Evolutionary conservation across 2,797 vertebrate species (phyloP).

Genomic region (Aulostomus chinensis): DNA sequence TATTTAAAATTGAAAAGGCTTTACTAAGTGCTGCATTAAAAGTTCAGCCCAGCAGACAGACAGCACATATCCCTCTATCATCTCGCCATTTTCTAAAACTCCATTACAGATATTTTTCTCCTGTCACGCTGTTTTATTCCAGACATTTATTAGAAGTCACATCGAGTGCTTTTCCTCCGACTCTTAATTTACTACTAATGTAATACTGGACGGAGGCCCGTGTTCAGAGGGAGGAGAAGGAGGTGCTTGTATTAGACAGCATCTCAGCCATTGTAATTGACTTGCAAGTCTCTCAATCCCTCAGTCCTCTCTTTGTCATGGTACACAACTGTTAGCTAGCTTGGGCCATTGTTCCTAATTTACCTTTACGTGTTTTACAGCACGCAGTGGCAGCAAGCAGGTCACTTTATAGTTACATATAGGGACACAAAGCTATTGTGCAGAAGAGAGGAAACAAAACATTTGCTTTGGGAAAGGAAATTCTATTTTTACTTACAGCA

Average conservation of each 20-base stretch:
- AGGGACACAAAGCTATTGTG: constrained; percentile 64
- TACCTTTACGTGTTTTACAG: constrained; percentile 70
- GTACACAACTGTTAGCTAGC: constrained; percentile 74
- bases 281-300: constrained; percentile 79
- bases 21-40: constrained; percentile 65
- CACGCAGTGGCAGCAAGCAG: constrained; percentile 42
- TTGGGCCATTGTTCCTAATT: constrained; percentile 64
- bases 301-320: constrained; percentile 77
- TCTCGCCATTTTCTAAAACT: constrained; percentile 55
- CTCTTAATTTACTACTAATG: constrained; percentile 77
- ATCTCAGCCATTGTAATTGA: constrained; percentile 75
- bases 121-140: constrained; percentile 51
- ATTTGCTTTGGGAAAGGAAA: constrained; percentile 63
- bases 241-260: constrained; percentile 70
- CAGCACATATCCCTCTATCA: constrained; percentile 49
- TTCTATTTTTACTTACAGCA: constrained; percentile 70
- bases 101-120: constrained; percentile 38
- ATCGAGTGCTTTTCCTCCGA: constrained; percentile 69
- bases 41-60: constrained; percentile 60
- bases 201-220: constrained; percentile 62
- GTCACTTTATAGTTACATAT: constrained; percentile 37
- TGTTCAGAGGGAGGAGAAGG: constrained; percentile 71
- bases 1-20: constrained; percentile 64
- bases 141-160: constrained; percentile 69
- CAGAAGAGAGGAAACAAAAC: constrained; percentile 61